phyloP scores from a whole-genome alignment of 2,888 invertebrate species.

The Drosophila meridiana region DNA sequence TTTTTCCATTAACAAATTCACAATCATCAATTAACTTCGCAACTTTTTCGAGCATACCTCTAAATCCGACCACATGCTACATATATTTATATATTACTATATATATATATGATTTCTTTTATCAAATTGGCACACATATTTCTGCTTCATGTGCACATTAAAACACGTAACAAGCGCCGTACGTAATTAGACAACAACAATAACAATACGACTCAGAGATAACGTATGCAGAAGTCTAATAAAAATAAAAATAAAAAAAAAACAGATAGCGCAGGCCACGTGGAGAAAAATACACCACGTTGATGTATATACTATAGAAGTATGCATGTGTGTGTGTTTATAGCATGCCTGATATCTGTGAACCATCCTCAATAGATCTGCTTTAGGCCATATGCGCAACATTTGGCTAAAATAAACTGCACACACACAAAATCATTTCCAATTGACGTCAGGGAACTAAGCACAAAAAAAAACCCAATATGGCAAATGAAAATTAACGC shows the following conservation, averaged over 20 bases:
- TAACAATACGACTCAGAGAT: constrained; percentile 13
- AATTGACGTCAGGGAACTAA: constrained; percentile 55
- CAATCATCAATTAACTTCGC: neutral
- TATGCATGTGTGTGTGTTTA: neutral
- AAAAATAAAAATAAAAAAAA: neutral
- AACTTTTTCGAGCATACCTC: neutral
- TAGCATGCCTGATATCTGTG: constrained; percentile 4
- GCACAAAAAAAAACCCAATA: constrained; percentile 31
- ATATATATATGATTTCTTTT: constrained; percentile 23
- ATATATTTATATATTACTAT: neutral
- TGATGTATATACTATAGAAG: neutral
- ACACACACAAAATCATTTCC: constrained; percentile 32
- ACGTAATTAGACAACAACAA: constrained; percentile 50
- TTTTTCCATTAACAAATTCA: neutral
- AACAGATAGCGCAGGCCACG: constrained; percentile 42
- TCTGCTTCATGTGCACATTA: constrained; percentile 7
- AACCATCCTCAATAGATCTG: constrained; percentile 40
- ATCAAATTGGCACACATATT: constrained; percentile 75
- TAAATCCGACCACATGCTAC: neutral
- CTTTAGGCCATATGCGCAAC: constrained; percentile 48
- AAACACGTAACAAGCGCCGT: constrained; percentile 9
- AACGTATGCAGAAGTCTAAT: constrained; percentile 29
- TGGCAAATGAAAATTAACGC: constrained; percentile 68
- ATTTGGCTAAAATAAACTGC: constrained; percentile 31
- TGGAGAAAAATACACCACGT: constrained; percentile 29